Percentiles rank a stretch among this genome's conserved stretches.
These are phyloP conservation scores for Oscheius sp. DNA, from an alignment of 1,140 invertebrate genomes.

Conservation along the genomic window DNA sequence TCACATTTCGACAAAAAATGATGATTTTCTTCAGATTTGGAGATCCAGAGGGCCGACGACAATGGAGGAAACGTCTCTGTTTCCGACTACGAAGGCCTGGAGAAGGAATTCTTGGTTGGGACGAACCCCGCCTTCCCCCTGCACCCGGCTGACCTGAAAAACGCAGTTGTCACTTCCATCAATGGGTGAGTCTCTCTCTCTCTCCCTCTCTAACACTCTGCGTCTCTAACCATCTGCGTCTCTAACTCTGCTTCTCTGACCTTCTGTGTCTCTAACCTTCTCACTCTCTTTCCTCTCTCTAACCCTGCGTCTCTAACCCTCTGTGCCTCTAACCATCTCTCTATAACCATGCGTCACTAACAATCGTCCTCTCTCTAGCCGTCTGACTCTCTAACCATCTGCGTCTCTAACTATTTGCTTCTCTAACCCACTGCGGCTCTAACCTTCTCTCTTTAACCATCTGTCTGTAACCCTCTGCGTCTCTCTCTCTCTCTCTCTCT, in stretches of 20 bases:
- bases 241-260: background rate
- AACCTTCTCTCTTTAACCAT: too few species aligned
- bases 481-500: background rate
- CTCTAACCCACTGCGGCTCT: too few species aligned
- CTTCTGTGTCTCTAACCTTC: background rate
- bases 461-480: background rate
- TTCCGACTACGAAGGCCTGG: constrained; percentile 38
- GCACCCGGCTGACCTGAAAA: constrained; percentile 56
- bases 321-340: background rate
- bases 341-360: too few species aligned
- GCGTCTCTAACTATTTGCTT: too few species aligned
- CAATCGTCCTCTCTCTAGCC: too few species aligned
- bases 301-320: background rate
- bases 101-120: constrained; percentile 36
- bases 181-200: constrained; percentile 17
- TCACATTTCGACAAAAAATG: background rate
- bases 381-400: too few species aligned
- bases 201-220: background rate
- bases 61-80: constrained; percentile 54
- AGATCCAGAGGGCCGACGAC: constrained; percentile 45
- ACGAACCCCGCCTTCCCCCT: constrained; percentile 26
- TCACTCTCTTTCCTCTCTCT: background rate
- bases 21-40: constrained; percentile 43
- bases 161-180: constrained; percentile 30
- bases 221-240: background rate